These are phyloP conservation scores for Calameuta filiformis DNA, from an alignment of 2,888 invertebrate species.

Conservation along the genomic window DNA sequence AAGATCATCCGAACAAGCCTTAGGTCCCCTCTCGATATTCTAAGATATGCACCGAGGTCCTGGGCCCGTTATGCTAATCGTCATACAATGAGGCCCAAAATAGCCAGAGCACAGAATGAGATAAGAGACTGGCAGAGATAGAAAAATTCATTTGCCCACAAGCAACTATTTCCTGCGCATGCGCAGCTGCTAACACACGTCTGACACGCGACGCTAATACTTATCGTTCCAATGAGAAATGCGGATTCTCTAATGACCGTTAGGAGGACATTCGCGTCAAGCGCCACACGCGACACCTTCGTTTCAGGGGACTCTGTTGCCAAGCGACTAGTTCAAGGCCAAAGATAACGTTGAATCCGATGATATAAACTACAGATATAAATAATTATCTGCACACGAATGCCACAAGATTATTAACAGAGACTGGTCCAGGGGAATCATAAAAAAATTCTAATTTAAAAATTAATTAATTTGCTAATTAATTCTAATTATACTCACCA, in stretches of 20 bases:
- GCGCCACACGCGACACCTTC: background rate
- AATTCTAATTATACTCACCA: background rate
- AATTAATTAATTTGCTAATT: background rate
- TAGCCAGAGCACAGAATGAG: background rate
- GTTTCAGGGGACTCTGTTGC: background rate
- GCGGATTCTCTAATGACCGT: background rate
- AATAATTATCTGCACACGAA: background rate
- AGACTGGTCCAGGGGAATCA: background rate
- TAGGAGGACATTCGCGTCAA: background rate
- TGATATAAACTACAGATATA: background rate
- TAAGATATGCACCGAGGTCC: background rate
- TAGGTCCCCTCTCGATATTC: background rate
- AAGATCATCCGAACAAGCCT: background rate
- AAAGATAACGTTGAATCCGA: background rate
- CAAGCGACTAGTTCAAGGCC: background rate
- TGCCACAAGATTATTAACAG: background rate
- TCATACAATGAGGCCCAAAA: background rate
- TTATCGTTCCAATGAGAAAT: background rate
- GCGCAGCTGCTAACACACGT: background rate
- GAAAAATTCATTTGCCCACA: background rate
- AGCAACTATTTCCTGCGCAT: background rate
- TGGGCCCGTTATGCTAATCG: background rate
- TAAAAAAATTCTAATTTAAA: background rate
- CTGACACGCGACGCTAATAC: background rate
- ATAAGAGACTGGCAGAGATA: background rate